Conservation (phyloP, 2,888 invertebrate genomes). For the Drosophila sordidula region DNA sequence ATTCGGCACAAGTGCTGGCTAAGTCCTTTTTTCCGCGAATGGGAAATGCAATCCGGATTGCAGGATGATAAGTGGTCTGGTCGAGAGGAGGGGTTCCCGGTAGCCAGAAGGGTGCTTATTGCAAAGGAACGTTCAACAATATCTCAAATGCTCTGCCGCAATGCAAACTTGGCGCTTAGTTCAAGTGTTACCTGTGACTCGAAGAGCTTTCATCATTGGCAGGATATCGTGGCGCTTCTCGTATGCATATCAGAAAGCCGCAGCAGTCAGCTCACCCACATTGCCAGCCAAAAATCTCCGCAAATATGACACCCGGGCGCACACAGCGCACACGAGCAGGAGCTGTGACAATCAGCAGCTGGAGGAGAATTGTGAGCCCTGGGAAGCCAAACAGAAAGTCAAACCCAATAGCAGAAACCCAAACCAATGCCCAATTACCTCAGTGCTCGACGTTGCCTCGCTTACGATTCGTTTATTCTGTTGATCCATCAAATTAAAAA, state of each 20-base stretch:
- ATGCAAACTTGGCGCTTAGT: neutral
- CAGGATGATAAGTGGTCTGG: too few species aligned
- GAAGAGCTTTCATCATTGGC: slow-evolving; percentile 2
- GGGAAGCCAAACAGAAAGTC: slow-evolving; percentile 30
- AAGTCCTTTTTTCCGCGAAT: too few species aligned
- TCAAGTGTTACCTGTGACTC: slow-evolving; percentile 1
- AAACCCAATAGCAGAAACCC: slow-evolving; percentile 9
- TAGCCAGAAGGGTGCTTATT: too few species aligned
- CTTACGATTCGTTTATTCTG: slow-evolving; percentile 84
- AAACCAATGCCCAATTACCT: slow-evolving; percentile 71
- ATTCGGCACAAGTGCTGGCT: too few species aligned
- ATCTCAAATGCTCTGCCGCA: too few species aligned
- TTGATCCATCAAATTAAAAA: slow-evolving; percentile 84
- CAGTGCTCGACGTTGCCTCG: slow-evolving; percentile 61
- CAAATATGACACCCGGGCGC: slow-evolving; percentile 45
- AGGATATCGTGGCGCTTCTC: slow-evolving; percentile 7
- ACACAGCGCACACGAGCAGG: neutral
- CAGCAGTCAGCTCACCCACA: slow-evolving; percentile 28
- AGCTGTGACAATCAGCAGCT: slow-evolving; percentile 37
- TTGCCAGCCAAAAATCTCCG: slow-evolving; percentile 36
- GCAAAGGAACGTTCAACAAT: too few species aligned
- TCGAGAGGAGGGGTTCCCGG: too few species aligned
- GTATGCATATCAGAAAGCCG: slow-evolving; percentile 32
- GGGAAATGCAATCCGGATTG: too few species aligned
- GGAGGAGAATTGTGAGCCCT: slow-evolving; percentile 17